Percentiles rank a stretch among this genome's conserved stretches.
Conservation (phyloP, 2,113 vertebrate genomes). For the Poecile atricapillus region DNA sequence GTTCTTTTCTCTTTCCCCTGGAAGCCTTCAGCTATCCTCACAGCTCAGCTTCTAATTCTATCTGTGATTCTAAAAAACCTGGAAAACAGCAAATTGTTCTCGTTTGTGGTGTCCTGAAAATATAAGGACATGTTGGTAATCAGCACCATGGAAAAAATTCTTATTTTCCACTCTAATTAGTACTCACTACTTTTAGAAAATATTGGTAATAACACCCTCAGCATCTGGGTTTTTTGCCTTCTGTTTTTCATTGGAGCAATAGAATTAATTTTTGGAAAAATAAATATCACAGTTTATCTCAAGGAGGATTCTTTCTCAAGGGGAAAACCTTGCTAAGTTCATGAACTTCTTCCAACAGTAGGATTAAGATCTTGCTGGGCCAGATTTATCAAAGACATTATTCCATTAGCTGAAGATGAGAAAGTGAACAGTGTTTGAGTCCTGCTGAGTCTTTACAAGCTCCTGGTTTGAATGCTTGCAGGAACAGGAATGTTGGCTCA, state of each 20-base stretch:
- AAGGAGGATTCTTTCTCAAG: neutral
- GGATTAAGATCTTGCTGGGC: constrained; percentile 7
- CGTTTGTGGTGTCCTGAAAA: neutral
- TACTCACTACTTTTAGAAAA: neutral
- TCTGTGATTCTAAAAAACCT: neutral
- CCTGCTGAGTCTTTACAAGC: constrained; percentile 20
- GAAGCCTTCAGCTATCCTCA: neutral
- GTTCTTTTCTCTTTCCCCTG: neutral
- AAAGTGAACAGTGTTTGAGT: neutral
- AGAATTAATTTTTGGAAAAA: neutral
- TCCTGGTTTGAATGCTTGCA: neutral
- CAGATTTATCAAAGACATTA: constrained; percentile 5
- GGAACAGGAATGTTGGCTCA: neutral
- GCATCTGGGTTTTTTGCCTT: neutral
- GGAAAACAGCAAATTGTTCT: neutral
- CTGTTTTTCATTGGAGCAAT: neutral
- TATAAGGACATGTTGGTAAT: neutral
- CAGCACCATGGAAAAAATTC: neutral
- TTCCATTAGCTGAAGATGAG: neutral
- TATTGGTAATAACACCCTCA: neutral
- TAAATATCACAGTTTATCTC: neutral
- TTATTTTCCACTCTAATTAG: neutral
- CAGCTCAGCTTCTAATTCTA: neutral
- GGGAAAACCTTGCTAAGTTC: constrained; percentile 22
- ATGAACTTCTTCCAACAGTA: constrained; percentile 8